These are phyloP conservation scores for Tenualosa thibaudeaui DNA, from an alignment of 2,797 vertebrate species.

Conservation along the genomic window DNA sequence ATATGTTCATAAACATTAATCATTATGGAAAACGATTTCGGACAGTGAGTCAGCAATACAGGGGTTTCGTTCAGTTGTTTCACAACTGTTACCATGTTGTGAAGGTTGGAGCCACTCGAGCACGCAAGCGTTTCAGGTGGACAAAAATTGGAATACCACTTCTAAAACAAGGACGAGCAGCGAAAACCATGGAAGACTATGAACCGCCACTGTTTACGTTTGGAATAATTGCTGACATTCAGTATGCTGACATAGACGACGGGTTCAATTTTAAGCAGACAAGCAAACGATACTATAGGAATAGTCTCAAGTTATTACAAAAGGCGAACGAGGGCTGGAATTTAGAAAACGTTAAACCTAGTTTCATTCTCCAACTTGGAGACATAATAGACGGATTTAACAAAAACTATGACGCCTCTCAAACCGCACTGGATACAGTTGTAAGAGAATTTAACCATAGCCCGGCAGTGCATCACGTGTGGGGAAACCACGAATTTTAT, in stretches of 20 bases:
- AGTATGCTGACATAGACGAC: slow-evolving; percentile 87
- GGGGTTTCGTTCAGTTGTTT: slow-evolving; percentile 7
- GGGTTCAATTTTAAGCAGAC: slow-evolving; percentile 74
- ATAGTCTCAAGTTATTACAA: slow-evolving; percentile 75
- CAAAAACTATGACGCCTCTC: slow-evolving; percentile 65
- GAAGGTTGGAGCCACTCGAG: not conserved
- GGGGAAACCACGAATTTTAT: slow-evolving; percentile 96
- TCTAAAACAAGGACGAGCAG: not conserved
- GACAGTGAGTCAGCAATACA: not conserved
- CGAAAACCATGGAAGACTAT: not conserved
- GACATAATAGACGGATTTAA: slow-evolving; percentile 90
- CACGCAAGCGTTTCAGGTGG: not conserved
- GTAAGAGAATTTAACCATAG: slow-evolving; percentile 70
- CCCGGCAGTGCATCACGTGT: slow-evolving; percentile 82
- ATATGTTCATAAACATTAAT: not conserved
- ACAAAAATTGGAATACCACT: not conserved
- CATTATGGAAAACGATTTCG: not conserved
- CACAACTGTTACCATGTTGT: not conserved
- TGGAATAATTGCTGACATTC: slow-evolving; percentile 88
- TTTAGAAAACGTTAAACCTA: slow-evolving; percentile 55
- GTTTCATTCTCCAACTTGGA: slow-evolving; percentile 88
- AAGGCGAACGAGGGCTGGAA: slow-evolving; percentile 77
- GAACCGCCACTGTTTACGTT: slow-evolving; percentile 77
- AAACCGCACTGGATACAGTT: slow-evolving; percentile 75
- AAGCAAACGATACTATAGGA: slow-evolving; percentile 81